Conservation (phyloP, 2,113 vertebrate genomes). For the Cebus imitator region DNA sequence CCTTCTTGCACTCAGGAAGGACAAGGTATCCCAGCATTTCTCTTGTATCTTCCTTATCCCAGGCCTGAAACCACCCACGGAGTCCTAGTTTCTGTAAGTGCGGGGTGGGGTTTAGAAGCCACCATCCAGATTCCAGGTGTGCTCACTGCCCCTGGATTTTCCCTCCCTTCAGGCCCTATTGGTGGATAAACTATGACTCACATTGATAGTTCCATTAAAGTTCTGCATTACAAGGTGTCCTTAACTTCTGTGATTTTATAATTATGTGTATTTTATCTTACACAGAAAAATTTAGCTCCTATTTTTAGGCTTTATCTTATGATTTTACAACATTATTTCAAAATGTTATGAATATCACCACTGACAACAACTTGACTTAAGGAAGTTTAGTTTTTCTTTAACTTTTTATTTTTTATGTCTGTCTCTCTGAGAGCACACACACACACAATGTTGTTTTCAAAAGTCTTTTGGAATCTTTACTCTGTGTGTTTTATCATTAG, state of each 20-base stretch:
- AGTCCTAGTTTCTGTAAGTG: neutral
- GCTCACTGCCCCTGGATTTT: fast-evolving
- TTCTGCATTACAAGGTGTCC: neutral
- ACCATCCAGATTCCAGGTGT: fast-evolving
- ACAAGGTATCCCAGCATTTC: neutral
- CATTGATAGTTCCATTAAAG: neutral
- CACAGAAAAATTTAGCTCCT: neutral
- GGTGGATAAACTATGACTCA: neutral
- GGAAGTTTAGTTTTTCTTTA: neutral
- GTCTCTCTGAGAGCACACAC: neutral
- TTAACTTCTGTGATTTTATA: neutral
- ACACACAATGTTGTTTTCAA: neutral
- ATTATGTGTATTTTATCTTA: neutral
- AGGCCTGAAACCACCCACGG: neutral
- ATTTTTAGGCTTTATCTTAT: neutral
- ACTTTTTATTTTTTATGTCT: neutral
- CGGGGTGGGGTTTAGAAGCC: fast-evolving
- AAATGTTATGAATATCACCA: neutral
- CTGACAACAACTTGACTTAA: fast-evolving
- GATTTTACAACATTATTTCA: neutral
- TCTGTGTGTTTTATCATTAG: neutral
- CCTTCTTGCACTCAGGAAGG: neutral
- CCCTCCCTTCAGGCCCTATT: neutral
- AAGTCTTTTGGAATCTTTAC: neutral
- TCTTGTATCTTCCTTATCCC: neutral